phyloP scores from a whole-genome alignment of 1,140 invertebrate genomes.

The Cephus cinctus region DNA sequence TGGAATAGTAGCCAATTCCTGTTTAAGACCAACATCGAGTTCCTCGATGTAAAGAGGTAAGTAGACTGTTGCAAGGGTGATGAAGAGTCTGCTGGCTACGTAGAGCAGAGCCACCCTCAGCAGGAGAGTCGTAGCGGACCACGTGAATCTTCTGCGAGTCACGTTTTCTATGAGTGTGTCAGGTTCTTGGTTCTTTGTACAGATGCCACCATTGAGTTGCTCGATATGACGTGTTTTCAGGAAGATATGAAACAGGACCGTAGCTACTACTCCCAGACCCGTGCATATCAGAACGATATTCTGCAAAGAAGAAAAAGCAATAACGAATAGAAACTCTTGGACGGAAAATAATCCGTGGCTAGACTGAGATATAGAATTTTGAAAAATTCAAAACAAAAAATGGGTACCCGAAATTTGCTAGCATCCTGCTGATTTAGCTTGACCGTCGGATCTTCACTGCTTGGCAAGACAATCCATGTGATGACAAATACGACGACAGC shows the following conservation, averaged over 20 bases:
- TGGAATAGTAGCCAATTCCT: slow-evolving; percentile 82
- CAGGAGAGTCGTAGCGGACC: slow-evolving; percentile 36
- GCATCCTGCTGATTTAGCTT: slow-evolving; percentile 68
- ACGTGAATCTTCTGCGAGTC: slow-evolving; percentile 22
- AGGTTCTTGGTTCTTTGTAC: slow-evolving; percentile 3
- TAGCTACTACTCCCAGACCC: slow-evolving; percentile 58
- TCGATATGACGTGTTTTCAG: slow-evolving; percentile 48
- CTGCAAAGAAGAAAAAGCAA: slow-evolving; percentile 44
- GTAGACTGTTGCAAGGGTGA: slow-evolving; percentile 83
- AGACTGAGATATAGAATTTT: neutral
- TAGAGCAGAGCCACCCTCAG: slow-evolving; percentile 59
- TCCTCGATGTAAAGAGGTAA: slow-evolving; percentile 85
- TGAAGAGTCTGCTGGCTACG: slow-evolving; percentile 79
- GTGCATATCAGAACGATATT: slow-evolving; percentile 61
- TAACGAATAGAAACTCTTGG: neutral
- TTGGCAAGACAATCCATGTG: slow-evolving; percentile 69
- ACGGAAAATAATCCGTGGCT: slow-evolving; percentile 5
- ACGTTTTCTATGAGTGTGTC: neutral
- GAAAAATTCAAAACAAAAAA: slow-evolving; percentile 11
- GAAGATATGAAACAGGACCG: slow-evolving; percentile 61
- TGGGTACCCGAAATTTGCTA: slow-evolving; percentile 72
- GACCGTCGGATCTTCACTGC: slow-evolving; percentile 55
- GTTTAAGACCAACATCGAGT: slow-evolving; percentile 51
- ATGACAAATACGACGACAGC: slow-evolving; percentile 77
- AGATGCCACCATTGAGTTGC: slow-evolving; percentile 18